Conservation (phyloP, 2,797 vertebrate species). For the Oreochromis grahami region DNA sequence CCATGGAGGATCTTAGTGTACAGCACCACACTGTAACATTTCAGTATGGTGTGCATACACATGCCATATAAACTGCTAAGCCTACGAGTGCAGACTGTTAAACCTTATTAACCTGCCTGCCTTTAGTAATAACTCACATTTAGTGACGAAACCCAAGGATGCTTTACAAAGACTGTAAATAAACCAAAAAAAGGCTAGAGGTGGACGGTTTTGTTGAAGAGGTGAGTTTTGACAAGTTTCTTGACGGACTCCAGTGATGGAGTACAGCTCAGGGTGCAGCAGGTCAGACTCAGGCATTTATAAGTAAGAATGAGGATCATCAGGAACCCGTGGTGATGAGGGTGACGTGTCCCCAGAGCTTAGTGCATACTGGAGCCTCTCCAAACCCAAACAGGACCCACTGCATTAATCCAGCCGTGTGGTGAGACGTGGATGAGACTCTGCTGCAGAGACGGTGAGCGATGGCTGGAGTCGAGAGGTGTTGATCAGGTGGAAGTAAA, state of each 20-base stretch:
- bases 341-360: neutral
- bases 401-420: neutral
- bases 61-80: neutral
- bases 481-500: too few species aligned
- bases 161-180: neutral
- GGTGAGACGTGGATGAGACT: too few species aligned
- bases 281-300: neutral
- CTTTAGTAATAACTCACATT: neutral
- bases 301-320: neutral
- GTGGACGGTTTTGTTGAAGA: neutral
- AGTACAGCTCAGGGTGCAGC: neutral
- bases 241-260: neutral
- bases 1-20: neutral
- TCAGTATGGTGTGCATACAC: neutral
- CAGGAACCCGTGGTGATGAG: neutral
- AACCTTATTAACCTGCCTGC: neutral
- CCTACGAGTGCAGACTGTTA: neutral
- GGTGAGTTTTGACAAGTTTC: neutral
- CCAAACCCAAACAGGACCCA: neutral
- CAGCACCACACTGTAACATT: neutral
- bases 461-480: too few species aligned
- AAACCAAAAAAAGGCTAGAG: neutral
- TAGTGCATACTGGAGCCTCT: neutral
- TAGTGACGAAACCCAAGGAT: neutral
- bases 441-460: too few species aligned